Evolutionary conservation across 2,797 vertebrate species (phyloP).

Genomic region (Acanthurus lineatus): DNA sequence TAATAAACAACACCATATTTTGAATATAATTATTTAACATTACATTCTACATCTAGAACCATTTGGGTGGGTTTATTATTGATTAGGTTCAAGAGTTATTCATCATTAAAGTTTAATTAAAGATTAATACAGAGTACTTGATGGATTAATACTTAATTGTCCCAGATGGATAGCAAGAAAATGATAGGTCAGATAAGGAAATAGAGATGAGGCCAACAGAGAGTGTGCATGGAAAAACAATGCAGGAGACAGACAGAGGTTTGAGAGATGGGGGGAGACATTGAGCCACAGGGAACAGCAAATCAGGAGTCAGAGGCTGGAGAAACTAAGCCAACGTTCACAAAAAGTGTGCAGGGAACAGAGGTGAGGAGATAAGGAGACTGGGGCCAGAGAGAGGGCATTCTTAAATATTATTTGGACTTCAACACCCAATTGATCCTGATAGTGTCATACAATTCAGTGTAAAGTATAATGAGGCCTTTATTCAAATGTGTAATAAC

Average conservation of each 20-base stretch:
- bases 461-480: conserved; percentile 12
- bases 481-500: background rate
- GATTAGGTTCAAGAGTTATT: background rate
- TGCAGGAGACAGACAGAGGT: conserved; percentile 1
- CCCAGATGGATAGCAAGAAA: background rate
- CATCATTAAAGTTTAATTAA: no score
- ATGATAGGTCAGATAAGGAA: conserved; percentile 8
- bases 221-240: background rate
- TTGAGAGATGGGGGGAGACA: no score
- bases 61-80: conserved; percentile 7
- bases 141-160: background rate
- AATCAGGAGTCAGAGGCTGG: background rate
- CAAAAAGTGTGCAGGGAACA: conserved; percentile 23
- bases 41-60: conserved; percentile 7
- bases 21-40: background rate
- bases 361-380: conserved; percentile 21
- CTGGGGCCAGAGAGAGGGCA: conserved; percentile 20
- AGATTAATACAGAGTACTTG: no score
- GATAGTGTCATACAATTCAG: background rate
- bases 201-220: conserved; percentile 9
- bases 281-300: no score
- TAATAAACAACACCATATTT: background rate
- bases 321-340: background rate
- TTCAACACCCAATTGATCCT: conserved; percentile 1
- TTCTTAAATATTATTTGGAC: conserved; percentile 28